phyloP scores from a whole-genome alignment of 2,797 vertebrate species.

The Urophycis tenuis region DNA sequence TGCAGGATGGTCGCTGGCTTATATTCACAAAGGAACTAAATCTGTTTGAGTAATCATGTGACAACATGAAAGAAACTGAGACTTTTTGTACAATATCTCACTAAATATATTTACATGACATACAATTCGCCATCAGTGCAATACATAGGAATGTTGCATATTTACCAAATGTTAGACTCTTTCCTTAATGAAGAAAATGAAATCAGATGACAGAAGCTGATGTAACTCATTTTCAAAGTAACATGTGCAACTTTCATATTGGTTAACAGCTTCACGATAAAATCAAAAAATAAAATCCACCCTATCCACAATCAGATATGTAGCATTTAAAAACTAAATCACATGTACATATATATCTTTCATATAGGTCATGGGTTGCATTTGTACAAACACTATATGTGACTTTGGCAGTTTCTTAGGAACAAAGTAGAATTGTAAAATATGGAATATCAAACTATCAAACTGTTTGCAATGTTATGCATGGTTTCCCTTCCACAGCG shows the following conservation, averaged over 20 bases:
- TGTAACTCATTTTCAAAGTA: slow-evolving; percentile 78
- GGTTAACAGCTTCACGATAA: slow-evolving; percentile 68
- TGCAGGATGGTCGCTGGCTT: neutral
- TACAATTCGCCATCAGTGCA: slow-evolving; percentile 91
- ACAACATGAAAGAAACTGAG: slow-evolving; percentile 71
- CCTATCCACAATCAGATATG: slow-evolving; percentile 65
- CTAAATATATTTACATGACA: slow-evolving; percentile 96
- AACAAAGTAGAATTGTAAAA: slow-evolving; percentile 76
- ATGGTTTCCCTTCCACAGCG: slow-evolving; percentile 82
- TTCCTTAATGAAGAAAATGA: slow-evolving; percentile 82
- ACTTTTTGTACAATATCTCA: slow-evolving; percentile 86
- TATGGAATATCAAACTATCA: slow-evolving; percentile 79
- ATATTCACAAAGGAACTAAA: neutral
- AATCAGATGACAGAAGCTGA: slow-evolving; percentile 75
- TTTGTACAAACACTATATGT: slow-evolving; percentile 78
- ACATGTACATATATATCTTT: slow-evolving; percentile 68
- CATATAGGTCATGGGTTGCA: slow-evolving; percentile 72
- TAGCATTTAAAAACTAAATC: slow-evolving; percentile 71
- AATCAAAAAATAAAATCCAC: slow-evolving; percentile 70
- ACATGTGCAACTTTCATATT: slow-evolving; percentile 76
- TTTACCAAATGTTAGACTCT: slow-evolving; percentile 89
- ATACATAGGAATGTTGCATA: slow-evolving; percentile 98
- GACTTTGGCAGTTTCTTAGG: slow-evolving; percentile 87
- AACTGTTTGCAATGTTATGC: slow-evolving; percentile 77
- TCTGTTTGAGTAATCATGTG: slow-evolving; percentile 65